A percentile compares a stretch with the other conserved stretches of the same genome.
These are phyloP conservation scores for Melospiza melodia DNA, from an alignment of 2,113 vertebrate species.

Conservation along the genomic window DNA sequence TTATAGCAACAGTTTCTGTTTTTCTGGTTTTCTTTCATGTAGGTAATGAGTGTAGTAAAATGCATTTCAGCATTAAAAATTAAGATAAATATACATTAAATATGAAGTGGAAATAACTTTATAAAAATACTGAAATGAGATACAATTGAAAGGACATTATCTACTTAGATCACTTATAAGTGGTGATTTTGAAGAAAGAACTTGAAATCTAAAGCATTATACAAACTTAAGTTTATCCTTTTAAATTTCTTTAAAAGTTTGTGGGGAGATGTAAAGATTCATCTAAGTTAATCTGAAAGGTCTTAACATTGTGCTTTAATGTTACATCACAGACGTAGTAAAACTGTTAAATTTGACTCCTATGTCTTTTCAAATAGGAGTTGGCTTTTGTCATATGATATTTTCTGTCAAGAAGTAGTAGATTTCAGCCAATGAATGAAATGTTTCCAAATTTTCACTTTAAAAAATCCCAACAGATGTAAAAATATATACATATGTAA, in stretches of 20 bases:
- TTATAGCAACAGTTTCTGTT: not conserved
- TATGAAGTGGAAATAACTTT: not conserved
- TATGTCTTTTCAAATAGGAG: not conserved
- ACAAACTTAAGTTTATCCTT: not conserved
- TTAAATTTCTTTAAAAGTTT: not conserved
- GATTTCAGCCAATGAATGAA: not conserved
- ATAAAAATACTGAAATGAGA: not conserved
- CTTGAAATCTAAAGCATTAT: not conserved
- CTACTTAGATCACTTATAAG: not conserved
- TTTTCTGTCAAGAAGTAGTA: not conserved
- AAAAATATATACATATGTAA: not conserved
- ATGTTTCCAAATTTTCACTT: not conserved
- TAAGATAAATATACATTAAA: not conserved
- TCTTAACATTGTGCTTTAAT: not conserved
- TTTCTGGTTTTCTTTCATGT: not conserved
- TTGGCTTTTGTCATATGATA: not conserved
- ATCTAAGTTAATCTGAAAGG: not conserved
- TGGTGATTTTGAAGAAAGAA: not conserved
- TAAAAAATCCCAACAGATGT: not conserved
- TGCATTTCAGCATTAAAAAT: not conserved
- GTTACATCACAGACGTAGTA: not conserved
- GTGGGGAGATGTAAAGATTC: not conserved
- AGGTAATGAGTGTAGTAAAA: not conserved
- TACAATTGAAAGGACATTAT: not conserved
- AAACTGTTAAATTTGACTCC: not conserved